Conservation (phyloP, 2,113 vertebrate species). For the Nerophis ophidion region DNA sequence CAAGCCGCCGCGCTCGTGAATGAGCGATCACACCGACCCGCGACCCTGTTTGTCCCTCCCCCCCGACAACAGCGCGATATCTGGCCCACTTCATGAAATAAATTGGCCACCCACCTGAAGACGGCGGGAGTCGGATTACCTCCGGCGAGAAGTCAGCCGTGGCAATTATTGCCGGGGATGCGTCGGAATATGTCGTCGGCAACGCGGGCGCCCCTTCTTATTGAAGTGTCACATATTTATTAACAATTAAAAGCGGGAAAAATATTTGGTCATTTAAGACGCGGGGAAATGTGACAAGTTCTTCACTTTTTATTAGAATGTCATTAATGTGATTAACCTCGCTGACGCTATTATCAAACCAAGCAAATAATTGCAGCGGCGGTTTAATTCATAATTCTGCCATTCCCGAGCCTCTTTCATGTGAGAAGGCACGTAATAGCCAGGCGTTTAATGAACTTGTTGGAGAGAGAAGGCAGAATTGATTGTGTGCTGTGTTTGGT, state of each 20-base stretch:
- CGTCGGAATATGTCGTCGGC: slow-evolving; percentile 54
- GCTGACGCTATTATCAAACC: slow-evolving; percentile 75
- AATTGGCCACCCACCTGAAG: slow-evolving; percentile 64
- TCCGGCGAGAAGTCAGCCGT: slow-evolving; percentile 53
- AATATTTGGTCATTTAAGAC: slow-evolving; percentile 69
- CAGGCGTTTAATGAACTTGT: slow-evolving; percentile 63
- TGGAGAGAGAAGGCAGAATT: slow-evolving; percentile 47
- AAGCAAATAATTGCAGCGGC: slow-evolving; percentile 74
- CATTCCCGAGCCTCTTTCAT: slow-evolving; percentile 51
- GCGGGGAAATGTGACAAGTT: slow-evolving; percentile 56
- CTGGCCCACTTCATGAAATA: slow-evolving; percentile 60
- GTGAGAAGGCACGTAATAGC: slow-evolving; percentile 59
- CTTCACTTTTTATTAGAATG: slow-evolving; percentile 65
- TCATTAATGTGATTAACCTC: slow-evolving; percentile 77
- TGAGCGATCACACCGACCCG: slow-evolving; percentile 58
- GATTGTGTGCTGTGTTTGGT: slow-evolving; percentile 43
- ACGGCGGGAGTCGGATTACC: slow-evolving; percentile 55
- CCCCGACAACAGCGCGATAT: slow-evolving; percentile 33
- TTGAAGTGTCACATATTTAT: slow-evolving; percentile 59
- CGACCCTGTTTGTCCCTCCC: slow-evolving; percentile 61
- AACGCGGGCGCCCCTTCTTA: slow-evolving; percentile 6
- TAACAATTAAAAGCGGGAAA: slow-evolving; percentile 69
- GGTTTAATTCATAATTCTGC: slow-evolving; percentile 71
- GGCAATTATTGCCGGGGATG: slow-evolving; percentile 56
- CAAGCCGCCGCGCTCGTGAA: slow-evolving; percentile 55